These are phyloP conservation scores for Macrostomum cliftonense DNA, from an alignment of 2,888 invertebrate species.

Conservation along the genomic window DNA sequence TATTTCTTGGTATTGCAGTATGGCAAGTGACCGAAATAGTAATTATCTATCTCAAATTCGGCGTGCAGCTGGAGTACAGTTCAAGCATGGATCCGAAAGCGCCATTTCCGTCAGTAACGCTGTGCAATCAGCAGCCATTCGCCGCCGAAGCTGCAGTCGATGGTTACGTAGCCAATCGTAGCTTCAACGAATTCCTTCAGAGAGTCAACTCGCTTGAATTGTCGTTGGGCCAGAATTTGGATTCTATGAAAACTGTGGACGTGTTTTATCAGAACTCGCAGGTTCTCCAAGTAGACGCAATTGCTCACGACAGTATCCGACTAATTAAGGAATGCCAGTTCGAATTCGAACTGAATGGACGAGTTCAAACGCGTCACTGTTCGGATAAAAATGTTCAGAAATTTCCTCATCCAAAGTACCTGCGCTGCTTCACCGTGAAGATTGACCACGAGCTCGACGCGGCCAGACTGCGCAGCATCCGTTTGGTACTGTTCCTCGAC, in stretches of 20 bases:
- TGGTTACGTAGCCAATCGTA: not conserved
- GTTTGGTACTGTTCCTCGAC: not conserved
- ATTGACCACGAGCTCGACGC: not conserved
- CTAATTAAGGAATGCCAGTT: not conserved
- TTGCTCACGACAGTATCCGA: not conserved
- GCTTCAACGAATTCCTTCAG: not conserved
- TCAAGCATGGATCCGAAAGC: not conserved
- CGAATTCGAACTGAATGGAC: not conserved
- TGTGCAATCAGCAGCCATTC: conserved; percentile 3
- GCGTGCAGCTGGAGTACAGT: not conserved
- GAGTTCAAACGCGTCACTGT: not conserved
- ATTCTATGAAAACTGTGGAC: not conserved
- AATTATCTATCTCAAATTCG: not conserved
- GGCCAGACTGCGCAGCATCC: not conserved
- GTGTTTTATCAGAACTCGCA: conserved; percentile 1
- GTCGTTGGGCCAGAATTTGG: not conserved
- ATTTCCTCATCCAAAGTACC: conserved; percentile 1
- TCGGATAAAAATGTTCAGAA: not conserved
- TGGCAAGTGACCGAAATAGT: not conserved
- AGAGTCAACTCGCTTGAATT: no score
- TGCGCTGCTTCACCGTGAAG: not conserved
- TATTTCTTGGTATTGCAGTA: not conserved
- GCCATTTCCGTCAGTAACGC: not conserved
- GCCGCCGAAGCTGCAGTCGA: not conserved
- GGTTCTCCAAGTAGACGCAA: not conserved